Base-by-base conservation (phyloP, 2,888 invertebrate genomes). In the Pseudanteris insignis region DNA sequence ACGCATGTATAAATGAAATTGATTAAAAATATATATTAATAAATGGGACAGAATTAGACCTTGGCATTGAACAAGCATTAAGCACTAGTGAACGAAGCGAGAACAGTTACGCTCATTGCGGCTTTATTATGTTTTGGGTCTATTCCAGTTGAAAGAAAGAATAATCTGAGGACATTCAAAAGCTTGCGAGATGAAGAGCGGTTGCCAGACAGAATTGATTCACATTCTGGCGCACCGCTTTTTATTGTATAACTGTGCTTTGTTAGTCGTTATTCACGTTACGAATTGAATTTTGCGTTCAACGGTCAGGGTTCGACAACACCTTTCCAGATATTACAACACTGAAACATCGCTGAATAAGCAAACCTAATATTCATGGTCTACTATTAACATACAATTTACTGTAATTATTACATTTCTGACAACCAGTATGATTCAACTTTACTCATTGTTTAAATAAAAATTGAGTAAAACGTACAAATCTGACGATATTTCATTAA, bases 231-330 rank as follows among this genome's bases (percentile, higher is more conserved):
- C 75, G 77, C 76, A 78, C 74, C 74, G 76, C 77, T 77, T 78
- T 79, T 78, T 78, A 78, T 73, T 73, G 75, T 77, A 78, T 77
- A 79, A 79, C 77, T 77, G 78, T 74, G 78, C 77, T 78, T 79
- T 77, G 78, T 78, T 78, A 78, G 78, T 70, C 75, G 77, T 78
- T 77, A 79, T 79, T 79, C 77, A 77, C 70, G 67, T 69, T 62
- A 67, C 68, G 70, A 74, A 79, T 78, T 78, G 70, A 75, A 77
- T 78, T 76, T 72, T 55, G 63, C 62, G 55, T 64, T 44, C 59
- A 51, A 47, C 54, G 18, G 18, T 6, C 3, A 54, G 48, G 48
- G 44, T 26, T 51, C 26, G 33, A n/a, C n/a, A n/a, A n/a, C n/a
- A n/a, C n/a, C n/a, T n/a, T n/a, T n/a, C n/a, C n/a, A n/a, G 25